Evolutionary conservation across 2,888 invertebrate species (phyloP), one percentile per base, ranked within the genome.

Genomic region (Harpalus rufipes): DNA sequence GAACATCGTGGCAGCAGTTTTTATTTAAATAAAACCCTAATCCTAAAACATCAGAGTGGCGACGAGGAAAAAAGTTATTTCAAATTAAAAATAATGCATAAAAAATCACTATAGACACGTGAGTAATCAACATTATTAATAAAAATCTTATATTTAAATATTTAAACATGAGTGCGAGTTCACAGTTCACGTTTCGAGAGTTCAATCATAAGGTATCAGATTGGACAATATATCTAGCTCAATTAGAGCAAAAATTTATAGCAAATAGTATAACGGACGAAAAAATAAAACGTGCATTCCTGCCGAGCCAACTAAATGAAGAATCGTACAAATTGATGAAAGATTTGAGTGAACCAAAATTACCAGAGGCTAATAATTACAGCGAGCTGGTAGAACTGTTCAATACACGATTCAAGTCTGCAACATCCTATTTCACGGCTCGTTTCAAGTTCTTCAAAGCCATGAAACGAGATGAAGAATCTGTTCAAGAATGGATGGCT

Each of bases 401-500:
- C 44, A 10, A 44, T n/a, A 44, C 44, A 7, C 44, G 44, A 1
- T 44, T 44, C 44, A 44, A 44, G 10, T 10, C 44, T 10, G 44
- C 44, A 44, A 10, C 44, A 44, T 44, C 44, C 7, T 44, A 44
- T 44, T 44, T 44, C 10, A 10, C 44, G 1, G 44, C 44, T 44
- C 44, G 44, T 58, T 58, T 4, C 14, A 58, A 58, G 14, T 58
- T 58, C 58, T 58, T 4, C 58, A 58, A 58, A 58, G 0, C 8
- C 58, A 8, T n/a, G 14, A 58, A 58, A 58, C 58, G 58, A 58
- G 58, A 58, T 10, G 16, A 58, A 16, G 58, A 58, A n/a, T 58
- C 58, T 2, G 58, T 58, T 58, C 58, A 58, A 58, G 58, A 58
- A n/a, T 58, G 58, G 58, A 58, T 7, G 58, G 58, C 58, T 16